These are phyloP conservation scores for Druon quercuslanigerum DNA, from an alignment of 1,140 invertebrate species.

Conservation along the genomic window DNA sequence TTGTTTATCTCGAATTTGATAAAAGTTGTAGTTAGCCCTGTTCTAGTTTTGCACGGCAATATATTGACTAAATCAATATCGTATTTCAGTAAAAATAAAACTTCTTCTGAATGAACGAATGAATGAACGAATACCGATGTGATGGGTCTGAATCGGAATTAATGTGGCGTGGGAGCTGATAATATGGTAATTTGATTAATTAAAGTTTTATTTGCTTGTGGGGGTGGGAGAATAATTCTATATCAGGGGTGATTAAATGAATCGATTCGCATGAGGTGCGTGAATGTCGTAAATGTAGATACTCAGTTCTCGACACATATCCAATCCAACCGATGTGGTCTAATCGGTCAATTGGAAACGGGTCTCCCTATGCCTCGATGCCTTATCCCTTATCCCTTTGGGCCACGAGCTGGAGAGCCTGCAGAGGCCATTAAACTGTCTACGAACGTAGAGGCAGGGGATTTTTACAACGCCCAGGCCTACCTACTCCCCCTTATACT, in stretches of 20 bases:
- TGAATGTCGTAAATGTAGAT: slow-evolving; percentile 9
- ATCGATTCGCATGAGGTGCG: slow-evolving; percentile 16
- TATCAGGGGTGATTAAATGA: not conserved
- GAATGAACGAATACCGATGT: too few species aligned
- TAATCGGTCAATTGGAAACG: slow-evolving; percentile 60
- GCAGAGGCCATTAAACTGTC: slow-evolving; percentile 71
- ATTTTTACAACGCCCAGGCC: slow-evolving; percentile 63
- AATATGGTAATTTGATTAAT: too few species aligned
- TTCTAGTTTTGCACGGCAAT: too few species aligned
- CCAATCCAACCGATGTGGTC: not conserved
- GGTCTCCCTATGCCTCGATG: slow-evolving; percentile 55
- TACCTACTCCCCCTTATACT: slow-evolving; percentile 53
- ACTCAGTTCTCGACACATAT: not conserved
- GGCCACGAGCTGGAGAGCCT: slow-evolving; percentile 51
- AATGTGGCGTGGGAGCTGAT: too few species aligned
- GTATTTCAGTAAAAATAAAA: too few species aligned
- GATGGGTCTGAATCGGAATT: too few species aligned
- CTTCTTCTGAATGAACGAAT: too few species aligned
- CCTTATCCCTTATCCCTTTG: slow-evolving; percentile 51
- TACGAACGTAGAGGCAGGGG: slow-evolving; percentile 56
- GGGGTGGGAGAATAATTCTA: not conserved
- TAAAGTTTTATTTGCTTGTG: not conserved
- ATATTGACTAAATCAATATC: too few species aligned
- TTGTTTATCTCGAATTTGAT: too few species aligned
- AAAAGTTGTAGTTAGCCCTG: too few species aligned